Base-by-base conservation (phyloP, 2,797 vertebrate genomes). In the Thripadectes ignobilis region DNA sequence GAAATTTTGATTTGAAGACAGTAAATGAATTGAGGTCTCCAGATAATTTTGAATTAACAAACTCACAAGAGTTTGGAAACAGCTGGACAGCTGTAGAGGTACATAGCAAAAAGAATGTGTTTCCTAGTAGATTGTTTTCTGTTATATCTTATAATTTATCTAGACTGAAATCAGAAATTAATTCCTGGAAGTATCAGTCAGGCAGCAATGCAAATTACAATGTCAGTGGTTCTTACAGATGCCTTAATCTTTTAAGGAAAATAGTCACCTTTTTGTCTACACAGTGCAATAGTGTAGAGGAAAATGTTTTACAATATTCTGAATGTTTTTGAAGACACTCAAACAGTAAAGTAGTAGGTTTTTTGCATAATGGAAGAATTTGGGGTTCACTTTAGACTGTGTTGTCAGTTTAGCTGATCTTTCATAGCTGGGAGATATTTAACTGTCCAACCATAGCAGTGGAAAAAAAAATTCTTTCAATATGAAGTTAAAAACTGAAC, bases 1-100 rank as follows among this genome's bases (percentile, higher is more conserved):
- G 99, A 46, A 99, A 99, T 98, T 99, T 99, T 92, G 99, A 99
- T 97, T 97, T 98, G 95, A 99, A 99, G 98, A 99, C 99, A 6
- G 96, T 98, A 87, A 99, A 99, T 83, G 99, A 99, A 97, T 98
- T 99, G 99, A 98, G 98, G 92, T 99, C 99, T 16, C 99, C 99
- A 3, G 99, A 99, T 92, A 99, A 99, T 97, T 98, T 99, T 23
- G 99, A 99, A 69, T 96, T 99, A 52, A 97, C 98, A 3, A 99
- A 99, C 23, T 96, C 99, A 2, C 99, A 99, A 97, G 99, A 99
- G 92, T 99, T 99, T 96, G 99, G 99, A 49, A 99, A 98, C 97
- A 99, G 99, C 92, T 99, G 99, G 99, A 98, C 98, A 10, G 98
- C 98, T 73, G 96, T 97, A 10, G 98, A 99, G 98, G 99, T 98